Evolutionary conservation across 2,113 vertebrate species (phyloP).

Genomic region (Copsychus sechellarum): DNA sequence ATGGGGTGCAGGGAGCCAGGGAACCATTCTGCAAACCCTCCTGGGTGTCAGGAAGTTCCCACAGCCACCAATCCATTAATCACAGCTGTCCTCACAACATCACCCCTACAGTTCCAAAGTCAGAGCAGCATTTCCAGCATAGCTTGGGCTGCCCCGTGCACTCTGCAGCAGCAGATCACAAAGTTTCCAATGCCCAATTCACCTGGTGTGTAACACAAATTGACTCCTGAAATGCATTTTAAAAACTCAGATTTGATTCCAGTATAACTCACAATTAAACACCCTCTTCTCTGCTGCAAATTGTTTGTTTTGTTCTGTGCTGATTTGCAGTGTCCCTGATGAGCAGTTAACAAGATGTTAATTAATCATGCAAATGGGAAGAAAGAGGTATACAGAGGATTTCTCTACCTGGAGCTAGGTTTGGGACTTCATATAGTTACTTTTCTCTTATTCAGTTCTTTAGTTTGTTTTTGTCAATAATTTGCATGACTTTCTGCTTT

Average conservation of each 20-base stretch:
- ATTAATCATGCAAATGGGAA: slow-evolving; percentile 63
- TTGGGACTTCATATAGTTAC: background rate
- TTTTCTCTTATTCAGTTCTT: background rate
- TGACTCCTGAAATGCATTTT: background rate
- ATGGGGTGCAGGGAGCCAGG: background rate
- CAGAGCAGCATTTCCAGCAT: background rate
- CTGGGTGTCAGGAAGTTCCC: background rate
- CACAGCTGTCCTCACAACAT: background rate
- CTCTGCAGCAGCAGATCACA: background rate
- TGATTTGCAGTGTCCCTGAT: slow-evolving; percentile 19
- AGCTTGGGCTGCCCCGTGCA: rapidly evolving
- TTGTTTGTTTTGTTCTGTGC: background rate
- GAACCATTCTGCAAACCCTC: background rate
- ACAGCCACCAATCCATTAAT: background rate
- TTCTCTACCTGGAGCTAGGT: slow-evolving; percentile 21
- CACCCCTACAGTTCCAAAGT: background rate
- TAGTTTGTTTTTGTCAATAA: background rate
- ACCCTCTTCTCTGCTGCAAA: background rate
- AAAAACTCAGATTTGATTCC: background rate
- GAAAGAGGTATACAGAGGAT: slow-evolving; percentile 2
- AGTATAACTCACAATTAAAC: background rate
- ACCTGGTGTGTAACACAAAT: rapidly evolving
- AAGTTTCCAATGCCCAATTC: background rate
- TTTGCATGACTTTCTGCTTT: background rate
- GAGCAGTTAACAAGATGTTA: slow-evolving; percentile 50